Evolutionary conservation across 1,140 invertebrate species (phyloP).

Genomic region (Drosophila azteca): DNA sequence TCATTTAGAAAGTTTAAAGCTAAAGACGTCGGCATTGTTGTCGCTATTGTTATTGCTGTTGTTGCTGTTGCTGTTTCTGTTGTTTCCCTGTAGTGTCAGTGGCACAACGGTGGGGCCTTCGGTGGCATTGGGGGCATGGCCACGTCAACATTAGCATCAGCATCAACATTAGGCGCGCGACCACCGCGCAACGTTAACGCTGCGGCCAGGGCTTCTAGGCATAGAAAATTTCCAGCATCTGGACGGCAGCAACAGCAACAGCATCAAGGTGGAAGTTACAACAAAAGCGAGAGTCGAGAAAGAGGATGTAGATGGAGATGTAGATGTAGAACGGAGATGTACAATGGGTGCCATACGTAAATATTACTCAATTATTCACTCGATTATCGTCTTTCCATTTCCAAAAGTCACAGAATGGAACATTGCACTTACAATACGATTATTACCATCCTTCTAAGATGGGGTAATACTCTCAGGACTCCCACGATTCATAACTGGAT

Average conservation of each 20-base stretch:
- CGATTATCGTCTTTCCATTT: no score
- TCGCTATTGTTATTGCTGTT: constrained; percentile 38
- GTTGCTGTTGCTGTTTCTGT: constrained; percentile 8
- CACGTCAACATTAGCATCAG: constrained; percentile 51
- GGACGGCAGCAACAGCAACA: constrained; percentile 9
- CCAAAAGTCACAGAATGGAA: no score
- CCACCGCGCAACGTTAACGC: constrained; percentile 9
- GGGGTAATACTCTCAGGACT: no score
- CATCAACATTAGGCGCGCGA: constrained; percentile 42
- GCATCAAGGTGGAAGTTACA: constrained; percentile 35
- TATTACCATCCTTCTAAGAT: no score
- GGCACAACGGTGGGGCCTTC: neutral
- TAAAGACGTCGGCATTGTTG: constrained; percentile 59
- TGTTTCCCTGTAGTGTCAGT: neutral
- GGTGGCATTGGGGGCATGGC: constrained; percentile 15
- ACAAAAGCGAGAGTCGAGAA: constrained; percentile 12
- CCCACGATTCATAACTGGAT: no score
- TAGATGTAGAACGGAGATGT: neutral
- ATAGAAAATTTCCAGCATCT: constrained; percentile 60
- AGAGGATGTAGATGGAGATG: neutral
- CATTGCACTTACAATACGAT: no score
- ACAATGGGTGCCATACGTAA: no score
- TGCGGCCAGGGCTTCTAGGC: constrained; percentile 40
- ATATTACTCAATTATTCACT: neutral
- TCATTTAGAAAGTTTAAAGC: constrained; percentile 78